Percentiles rank a stretch among this genome's conserved stretches.
Conservation (phyloP, 2,888 invertebrate species). For the Eremobia ochroleuca region DNA sequence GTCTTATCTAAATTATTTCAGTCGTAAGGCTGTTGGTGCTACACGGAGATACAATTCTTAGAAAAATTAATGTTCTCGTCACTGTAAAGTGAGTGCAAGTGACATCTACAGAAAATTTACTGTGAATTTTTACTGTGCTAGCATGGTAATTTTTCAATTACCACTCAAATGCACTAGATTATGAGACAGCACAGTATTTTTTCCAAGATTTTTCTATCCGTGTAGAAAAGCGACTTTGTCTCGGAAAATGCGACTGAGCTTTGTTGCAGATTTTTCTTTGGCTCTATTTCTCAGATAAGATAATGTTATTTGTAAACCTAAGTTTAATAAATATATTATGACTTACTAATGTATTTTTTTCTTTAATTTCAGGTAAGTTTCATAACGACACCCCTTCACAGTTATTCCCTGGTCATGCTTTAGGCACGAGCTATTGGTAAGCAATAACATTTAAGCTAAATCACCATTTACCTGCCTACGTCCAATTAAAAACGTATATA, state of each 20-base stretch:
- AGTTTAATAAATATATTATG: neutral
- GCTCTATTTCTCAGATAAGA: neutral
- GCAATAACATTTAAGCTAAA: neutral
- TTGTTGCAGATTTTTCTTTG: neutral
- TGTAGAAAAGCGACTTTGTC: conserved; percentile 8
- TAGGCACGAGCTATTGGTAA: neutral
- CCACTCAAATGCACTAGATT: no score
- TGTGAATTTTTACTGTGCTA: no score
- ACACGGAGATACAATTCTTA: no score
- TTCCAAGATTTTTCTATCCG: no score
- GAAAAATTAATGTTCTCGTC: no score
- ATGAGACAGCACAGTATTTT: no score
- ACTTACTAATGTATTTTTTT: conserved; percentile 18
- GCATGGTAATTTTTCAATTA: no score
- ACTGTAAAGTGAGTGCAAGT: no score
- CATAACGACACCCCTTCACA: neutral
- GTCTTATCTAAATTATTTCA: conserved; percentile 65
- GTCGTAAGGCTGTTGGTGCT: conserved; percentile 15
- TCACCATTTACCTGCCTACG: neutral
- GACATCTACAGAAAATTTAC: no score
- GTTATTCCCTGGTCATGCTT: neutral
- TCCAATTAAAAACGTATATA: neutral
- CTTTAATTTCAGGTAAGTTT: conserved; percentile 65
- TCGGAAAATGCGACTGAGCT: neutral
- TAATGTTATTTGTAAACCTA: neutral